Base-by-base conservation (phyloP, 2,888 invertebrate species). In the Lasioglossum marginatum region DNA sequence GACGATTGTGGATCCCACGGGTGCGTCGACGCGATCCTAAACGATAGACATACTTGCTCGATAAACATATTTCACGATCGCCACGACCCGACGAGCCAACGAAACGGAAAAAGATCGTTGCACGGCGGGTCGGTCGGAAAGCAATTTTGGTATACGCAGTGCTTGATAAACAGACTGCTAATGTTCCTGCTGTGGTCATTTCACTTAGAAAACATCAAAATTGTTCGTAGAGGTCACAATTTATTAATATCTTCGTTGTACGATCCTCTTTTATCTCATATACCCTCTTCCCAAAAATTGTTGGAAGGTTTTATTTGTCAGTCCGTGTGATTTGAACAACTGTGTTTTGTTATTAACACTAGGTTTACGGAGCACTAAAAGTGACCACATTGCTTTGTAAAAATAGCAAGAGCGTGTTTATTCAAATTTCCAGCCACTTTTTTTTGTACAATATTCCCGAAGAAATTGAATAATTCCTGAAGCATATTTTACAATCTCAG, bases 101-200 rank as follows among this genome's bases (percentile, higher is more conserved):
- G 40, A n/a, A 52, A 60, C n/a, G 16, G 40, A 43, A 45, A 5
- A 23, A 48, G 6, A 77, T 31, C 63, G 73, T 23, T 83, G 31
- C n/a, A 60, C 37, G 34, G 34, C 77, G 45, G 19, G 76, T 52
- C 40, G 73, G 12, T 34, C 83, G 43, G 60, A 70, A 31, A 70
- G 83, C 63, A 57, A 73, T 86, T 87, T 86, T 87, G 86, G 86
- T 87, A 77, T 74, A 63, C 45, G 70, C 79, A 45, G 43, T 66
- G 23, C 16, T 66, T 66, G 34, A 66, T 66, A 66, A 31, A 23
- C 19, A 66, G 34, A 66, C 66, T 66, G 60, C 60, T 5, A 31
- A 63, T 31, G 60, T 63, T 31, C 27, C 6, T 63, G 60, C 60
- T 60, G 4, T 27, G 27, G 12, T 1, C 27, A 27, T 60, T 60